Percentiles rank a stretch among this genome's conserved stretches.
These are phyloP conservation scores for Nibea albiflora DNA, from an alignment of 2,113 vertebrate genomes.

Conservation along the genomic window DNA sequence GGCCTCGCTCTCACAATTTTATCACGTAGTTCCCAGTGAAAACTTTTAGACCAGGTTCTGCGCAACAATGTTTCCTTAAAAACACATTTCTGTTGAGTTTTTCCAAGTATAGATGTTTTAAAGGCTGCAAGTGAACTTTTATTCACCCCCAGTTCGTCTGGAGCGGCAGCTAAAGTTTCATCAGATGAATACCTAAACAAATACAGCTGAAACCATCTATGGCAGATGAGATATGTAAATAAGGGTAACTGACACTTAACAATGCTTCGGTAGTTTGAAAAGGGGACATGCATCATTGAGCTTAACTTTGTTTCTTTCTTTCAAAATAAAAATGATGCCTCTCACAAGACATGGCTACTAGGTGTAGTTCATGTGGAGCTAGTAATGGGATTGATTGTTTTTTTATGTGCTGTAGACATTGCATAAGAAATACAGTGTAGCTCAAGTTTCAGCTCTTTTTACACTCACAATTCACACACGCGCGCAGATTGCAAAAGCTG, in stretches of 20 bases:
- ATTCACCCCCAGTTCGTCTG: too few relatives aligned
- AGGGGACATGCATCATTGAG: too few relatives aligned
- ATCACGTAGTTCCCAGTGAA: neutral
- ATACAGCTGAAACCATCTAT: neutral
- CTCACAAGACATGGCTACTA: neutral
- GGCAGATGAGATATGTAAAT: neutral
- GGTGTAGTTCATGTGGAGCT: constrained; percentile 25
- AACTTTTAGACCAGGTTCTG: neutral
- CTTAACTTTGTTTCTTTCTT: too few relatives aligned
- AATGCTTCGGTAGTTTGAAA: neutral
- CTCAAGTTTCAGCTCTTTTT: constrained; percentile 58
- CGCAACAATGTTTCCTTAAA: neutral
- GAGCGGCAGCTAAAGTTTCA: neutral
- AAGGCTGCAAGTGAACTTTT: neutral
- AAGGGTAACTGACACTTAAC: neutral
- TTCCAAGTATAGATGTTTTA: neutral
- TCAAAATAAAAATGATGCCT: constrained; percentile 15
- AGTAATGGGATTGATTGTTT: constrained; percentile 14
- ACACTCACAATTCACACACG: constrained; percentile 47
- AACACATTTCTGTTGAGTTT: neutral
- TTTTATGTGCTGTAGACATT: constrained; percentile 17
- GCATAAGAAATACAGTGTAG: constrained; percentile 34
- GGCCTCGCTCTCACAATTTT: neutral
- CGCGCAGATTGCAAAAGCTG: constrained; percentile 54
- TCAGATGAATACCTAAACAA: neutral